Base-by-base conservation (phyloP, 2,797 vertebrate species). In the Megalops cyprinoides region DNA sequence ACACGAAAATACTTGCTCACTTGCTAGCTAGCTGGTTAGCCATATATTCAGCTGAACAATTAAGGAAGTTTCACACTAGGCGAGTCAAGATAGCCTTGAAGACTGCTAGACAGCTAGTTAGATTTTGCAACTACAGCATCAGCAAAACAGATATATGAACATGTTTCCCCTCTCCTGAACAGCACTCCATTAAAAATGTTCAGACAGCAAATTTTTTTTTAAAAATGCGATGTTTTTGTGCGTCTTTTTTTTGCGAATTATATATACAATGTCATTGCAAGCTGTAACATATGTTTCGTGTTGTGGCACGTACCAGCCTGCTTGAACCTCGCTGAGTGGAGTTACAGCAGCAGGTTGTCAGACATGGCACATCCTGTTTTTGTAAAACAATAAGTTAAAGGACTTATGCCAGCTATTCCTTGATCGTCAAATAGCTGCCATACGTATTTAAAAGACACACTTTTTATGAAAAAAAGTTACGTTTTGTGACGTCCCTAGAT, bases 221-320 rank as follows among this genome's bases (percentile, higher is more conserved):
- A n/a, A n/a, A 0, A 8, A 71, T 44, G 18, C 18, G n/a, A 71
- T 44, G 42, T n/a, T n/a, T n/a, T n/a, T n/a, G n/a, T 15, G 31
- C 31, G 20, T 73, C 9, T n/a, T 46, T 67, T 28, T 62, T n/a
- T 44, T n/a, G 31, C 23, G 12, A 44, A 44, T 46, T 73, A 37
- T 73, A 5, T 42, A 37, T 14, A 4, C 14, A 67, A 67, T 67
- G 28, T 67, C 62, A 67, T 67, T 67, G 39, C 15, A 18, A 46
- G 8, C 37, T 62, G 42, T 65, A 65, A 34, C 56, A 65, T 73
- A 79, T 79, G 34, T 76, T 74, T 49, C n/a, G 49, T 9, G 37
- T n/a, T 23, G 39, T 39, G 34, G 5, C 20, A 39, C 20, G n/a
- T 71, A 9, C 7, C 23, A n/a, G 5, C 14, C n/a, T 31, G 44